Evolutionary conservation across 2,113 vertebrate species (phyloP).

Genomic region (Synchiropus splendidus): DNA sequence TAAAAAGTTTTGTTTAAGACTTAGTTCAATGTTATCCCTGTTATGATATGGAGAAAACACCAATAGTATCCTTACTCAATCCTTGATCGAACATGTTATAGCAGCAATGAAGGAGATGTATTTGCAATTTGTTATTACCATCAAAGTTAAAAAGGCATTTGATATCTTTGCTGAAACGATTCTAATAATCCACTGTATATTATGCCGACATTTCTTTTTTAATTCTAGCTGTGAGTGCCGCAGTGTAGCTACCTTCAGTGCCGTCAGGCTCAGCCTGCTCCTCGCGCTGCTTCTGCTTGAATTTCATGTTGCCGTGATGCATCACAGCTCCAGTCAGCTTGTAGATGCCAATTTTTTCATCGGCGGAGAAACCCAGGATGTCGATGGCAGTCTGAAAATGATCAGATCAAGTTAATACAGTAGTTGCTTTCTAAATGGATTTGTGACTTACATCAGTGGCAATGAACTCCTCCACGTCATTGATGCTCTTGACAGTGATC

Average conservation of each 20-base stretch:
- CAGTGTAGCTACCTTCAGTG: constrained; percentile 44
- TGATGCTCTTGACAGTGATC: constrained; percentile 55
- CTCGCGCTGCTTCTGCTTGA: constrained; percentile 62
- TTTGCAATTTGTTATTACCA: no score
- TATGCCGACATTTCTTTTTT: not conserved
- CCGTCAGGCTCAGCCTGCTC: constrained; percentile 62
- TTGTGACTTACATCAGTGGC: constrained; percentile 51
- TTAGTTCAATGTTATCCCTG: no score
- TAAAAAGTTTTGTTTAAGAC: no score
- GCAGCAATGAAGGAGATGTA: no score
- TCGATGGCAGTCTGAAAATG: constrained; percentile 59
- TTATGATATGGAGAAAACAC: no score
- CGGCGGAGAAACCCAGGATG: constrained; percentile 70
- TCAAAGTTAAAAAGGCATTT: no score
- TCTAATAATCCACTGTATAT: no score
- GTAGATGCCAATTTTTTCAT: constrained; percentile 76
- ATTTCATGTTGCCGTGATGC: constrained; percentile 62
- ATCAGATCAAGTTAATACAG: not conserved
- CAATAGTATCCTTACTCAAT: no score
- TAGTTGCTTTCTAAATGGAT: not conserved
- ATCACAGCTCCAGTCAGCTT: constrained; percentile 84
- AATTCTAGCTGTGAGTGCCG: not conserved
- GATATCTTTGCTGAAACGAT: no score
- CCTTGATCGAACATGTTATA: no score
- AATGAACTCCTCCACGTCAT: constrained; percentile 54